Conservation (phyloP, 2,888 invertebrate species). For the Choristoneura rosaceana region DNA sequence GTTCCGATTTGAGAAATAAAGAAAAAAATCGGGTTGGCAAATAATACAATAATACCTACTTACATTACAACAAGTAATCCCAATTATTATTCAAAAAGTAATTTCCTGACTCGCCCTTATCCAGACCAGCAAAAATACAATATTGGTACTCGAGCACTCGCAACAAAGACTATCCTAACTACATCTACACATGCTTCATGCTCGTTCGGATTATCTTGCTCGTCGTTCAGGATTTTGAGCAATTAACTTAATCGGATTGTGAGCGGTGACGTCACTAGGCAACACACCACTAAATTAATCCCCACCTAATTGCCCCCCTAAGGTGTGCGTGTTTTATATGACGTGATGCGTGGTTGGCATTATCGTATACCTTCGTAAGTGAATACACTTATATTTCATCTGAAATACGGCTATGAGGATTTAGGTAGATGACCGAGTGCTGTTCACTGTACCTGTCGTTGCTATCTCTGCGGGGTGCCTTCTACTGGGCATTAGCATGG, state of each 20-base stretch:
- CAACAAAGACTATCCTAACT: constrained; percentile 24
- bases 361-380: background rate
- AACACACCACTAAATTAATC: constrained; percentile 80
- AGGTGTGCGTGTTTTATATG: constrained; percentile 48
- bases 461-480: background rate
- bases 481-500: no score
- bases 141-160: background rate
- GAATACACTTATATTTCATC: background rate
- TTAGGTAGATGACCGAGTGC: no score
- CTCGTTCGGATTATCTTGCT: constrained; percentile 47
- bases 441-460: no score
- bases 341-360: background rate
- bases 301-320: constrained; percentile 73
- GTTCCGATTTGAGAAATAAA: background rate
- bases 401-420: no score
- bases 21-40: background rate
- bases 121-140: background rate
- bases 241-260: constrained; percentile 84
- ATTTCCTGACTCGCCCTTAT: background rate
- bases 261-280: constrained; percentile 77
- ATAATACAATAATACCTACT: background rate
- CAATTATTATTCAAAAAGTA: background rate
- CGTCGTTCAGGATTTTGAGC: constrained; percentile 74
- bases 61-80: background rate
- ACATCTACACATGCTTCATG: constrained; percentile 29